These are phyloP conservation scores for Rhingia rostrata DNA, from an alignment of 2,888 invertebrate species.

Conservation along the genomic window DNA sequence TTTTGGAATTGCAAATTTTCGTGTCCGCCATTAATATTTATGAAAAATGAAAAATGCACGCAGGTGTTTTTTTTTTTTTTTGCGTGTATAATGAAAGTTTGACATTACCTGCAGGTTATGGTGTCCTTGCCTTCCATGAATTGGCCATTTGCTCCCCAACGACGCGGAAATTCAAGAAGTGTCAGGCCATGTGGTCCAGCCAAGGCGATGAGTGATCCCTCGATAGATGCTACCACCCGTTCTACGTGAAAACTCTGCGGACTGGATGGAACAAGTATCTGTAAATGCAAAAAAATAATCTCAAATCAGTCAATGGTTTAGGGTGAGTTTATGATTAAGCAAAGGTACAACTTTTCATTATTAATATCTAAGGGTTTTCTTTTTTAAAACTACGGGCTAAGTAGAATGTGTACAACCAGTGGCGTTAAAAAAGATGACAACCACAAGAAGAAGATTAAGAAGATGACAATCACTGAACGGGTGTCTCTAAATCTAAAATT, in stretches of 20 bases:
- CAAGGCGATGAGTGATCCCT: slow-evolving; percentile 86
- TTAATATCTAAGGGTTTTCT: too few species aligned
- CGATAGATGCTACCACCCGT: slow-evolving; percentile 86
- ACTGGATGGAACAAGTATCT: slow-evolving; percentile 87
- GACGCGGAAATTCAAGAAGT: slow-evolving; percentile 87
- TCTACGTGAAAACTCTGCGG: slow-evolving; percentile 87
- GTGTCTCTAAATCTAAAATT: too few species aligned
- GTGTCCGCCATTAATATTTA: slow-evolving; percentile 60
- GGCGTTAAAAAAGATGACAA: too few species aligned
- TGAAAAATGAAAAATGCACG: slow-evolving; percentile 69
- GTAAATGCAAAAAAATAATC: slow-evolving; percentile 78
- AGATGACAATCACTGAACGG: too few species aligned
- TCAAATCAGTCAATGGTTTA: slow-evolving; percentile 7
- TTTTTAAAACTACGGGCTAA: too few species aligned
- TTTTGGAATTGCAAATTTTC: slow-evolving; percentile 66
- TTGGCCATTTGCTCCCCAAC: slow-evolving; percentile 87
- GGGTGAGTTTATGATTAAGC: background rate
- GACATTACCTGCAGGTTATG: slow-evolving; percentile 84
- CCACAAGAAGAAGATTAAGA: too few species aligned
- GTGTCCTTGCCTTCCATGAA: slow-evolving; percentile 87
- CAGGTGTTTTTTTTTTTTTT: slow-evolving; percentile 7
- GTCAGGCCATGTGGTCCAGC: slow-evolving; percentile 87
- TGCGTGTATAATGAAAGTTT: slow-evolving; percentile 10
- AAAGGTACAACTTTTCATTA: too few species aligned
- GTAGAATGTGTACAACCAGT: too few species aligned